Base-by-base conservation (phyloP, 1,140 invertebrate genomes). In the Drosophila sulfurigaster region DNA sequence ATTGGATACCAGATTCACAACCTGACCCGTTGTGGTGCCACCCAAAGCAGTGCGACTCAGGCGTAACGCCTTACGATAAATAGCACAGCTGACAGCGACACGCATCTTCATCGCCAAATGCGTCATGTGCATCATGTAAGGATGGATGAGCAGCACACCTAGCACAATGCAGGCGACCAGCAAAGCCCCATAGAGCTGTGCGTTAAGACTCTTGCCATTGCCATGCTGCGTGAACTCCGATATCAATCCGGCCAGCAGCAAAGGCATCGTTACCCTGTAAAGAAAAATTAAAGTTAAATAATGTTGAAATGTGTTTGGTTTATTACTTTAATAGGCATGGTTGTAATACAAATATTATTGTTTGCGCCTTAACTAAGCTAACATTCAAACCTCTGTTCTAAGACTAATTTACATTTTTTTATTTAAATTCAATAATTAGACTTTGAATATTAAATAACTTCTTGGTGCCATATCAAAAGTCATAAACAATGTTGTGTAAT, bases 21-120 rank as follows among this genome's bases (percentile, higher is more conserved):
- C 95, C 93, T 98, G 97, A 0, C 97, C 97, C 4, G 95, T 95
- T 4, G 97, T 96, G 1, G 96, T 96, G 74, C 96, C 94, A 0
- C 95, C 95, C 25, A 98, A 79, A 0, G 97, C 95, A 0, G 94
- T 95, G 64, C 93, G 94, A 64, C 95, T 96, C 5, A 96, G 80
- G 13, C 93, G 93, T 15, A 96, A 81, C 0, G 95, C 78, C 92
- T 96, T 96, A 78, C 95, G 93, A 75, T 96, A 96, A 30, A 96
- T 94, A 13, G 96, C 80, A 8, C 95, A 94, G 67, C 95, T 96
- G 2, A 94, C 93, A 0, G 95, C 95, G 1, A 91, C 78, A 1
- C 90, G 57, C 72, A 90, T 85, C 35, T 90, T 91, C 86, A 91
- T 90, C 6, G 86, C 90, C 67, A 82, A 46, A 41, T 91, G 90